Evolutionary conservation across 2,888 invertebrate genomes (phyloP).

Genomic region (Eilema sororculum): DNA sequence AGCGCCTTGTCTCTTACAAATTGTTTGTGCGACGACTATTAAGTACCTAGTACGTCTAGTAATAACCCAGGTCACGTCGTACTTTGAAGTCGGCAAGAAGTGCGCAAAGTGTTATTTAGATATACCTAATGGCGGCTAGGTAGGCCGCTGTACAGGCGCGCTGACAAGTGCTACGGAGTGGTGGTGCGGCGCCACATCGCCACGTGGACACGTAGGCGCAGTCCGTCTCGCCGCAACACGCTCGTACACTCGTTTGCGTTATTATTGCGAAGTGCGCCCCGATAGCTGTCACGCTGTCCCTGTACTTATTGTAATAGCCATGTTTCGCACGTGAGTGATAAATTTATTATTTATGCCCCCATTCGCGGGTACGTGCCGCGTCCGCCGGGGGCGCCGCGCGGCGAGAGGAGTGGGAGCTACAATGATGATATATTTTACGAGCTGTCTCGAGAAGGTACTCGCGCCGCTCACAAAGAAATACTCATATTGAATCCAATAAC

Average conservation of each 20-base stretch:
- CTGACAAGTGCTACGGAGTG: conserved; percentile 15
- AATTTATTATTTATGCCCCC: conserved; percentile 40
- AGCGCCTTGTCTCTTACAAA: conserved; percentile 2
- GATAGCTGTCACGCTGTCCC: conserved; percentile 17
- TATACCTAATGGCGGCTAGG: neutral
- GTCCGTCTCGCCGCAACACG: conserved; percentile 1
- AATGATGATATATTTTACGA: conserved; percentile 38
- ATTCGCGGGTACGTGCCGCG: conserved; percentile 30
- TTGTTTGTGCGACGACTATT: conserved; percentile 17
- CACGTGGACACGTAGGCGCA: conserved; percentile 14
- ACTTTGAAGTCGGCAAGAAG: conserved; percentile 7
- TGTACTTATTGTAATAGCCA: conserved; percentile 22
- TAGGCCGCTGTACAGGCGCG: neutral
- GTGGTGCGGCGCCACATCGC: neutral
- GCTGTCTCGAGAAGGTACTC: conserved; percentile 34
- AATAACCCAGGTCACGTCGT: conserved; percentile 5
- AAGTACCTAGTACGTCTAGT: neutral
- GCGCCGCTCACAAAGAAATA: conserved; percentile 38
- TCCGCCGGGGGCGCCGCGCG: neutral
- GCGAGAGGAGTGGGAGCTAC: conserved; percentile 10
- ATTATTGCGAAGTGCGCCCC: conserved; percentile 14
- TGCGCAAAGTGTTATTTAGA: neutral
- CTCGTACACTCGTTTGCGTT: conserved; percentile 16
- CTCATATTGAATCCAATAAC: conserved; percentile 61
- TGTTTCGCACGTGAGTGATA: conserved; percentile 34